phyloP scores from a whole-genome alignment of 2,113 vertebrate species.

The Cercocebus atys region DNA sequence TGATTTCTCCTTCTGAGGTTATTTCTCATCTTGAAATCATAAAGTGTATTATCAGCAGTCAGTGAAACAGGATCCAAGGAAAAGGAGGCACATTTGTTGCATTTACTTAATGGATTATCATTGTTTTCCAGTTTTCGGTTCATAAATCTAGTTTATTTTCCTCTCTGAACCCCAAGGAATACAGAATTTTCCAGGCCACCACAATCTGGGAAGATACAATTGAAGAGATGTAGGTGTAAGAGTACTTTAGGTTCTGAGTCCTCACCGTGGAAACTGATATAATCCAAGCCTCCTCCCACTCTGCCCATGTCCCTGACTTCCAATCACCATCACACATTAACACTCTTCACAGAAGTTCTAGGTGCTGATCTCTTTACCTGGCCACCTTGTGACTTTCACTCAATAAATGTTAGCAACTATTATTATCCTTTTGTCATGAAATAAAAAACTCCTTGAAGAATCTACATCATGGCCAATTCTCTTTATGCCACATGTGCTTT shows the following conservation, averaged over 20 bases:
- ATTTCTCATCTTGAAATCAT: conserved; percentile 21
- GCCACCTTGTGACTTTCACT: not conserved
- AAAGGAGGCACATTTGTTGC: not conserved
- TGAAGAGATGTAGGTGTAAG: not conserved
- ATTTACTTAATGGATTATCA: not conserved
- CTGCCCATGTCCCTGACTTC: not conserved
- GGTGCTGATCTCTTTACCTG: not conserved
- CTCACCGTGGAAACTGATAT: not conserved
- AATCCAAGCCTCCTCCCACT: not conserved
- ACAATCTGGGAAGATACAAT: not conserved
- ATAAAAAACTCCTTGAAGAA: not conserved
- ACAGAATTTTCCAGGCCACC: not conserved
- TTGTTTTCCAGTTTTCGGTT: not conserved
- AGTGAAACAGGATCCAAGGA: not conserved
- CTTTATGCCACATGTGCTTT: not conserved
- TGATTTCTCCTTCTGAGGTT: not conserved
- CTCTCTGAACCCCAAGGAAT: not conserved
- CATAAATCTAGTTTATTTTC: not conserved
- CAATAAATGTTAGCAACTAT: not conserved
- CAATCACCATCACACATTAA: fast-evolving
- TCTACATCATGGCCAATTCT: not conserved
- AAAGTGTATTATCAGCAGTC: not conserved
- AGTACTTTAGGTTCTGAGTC: not conserved
- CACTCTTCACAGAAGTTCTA: not conserved
- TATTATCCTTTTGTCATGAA: not conserved